These are phyloP conservation scores for Oncorhynchus masou DNA, from an alignment of 2,113 vertebrate genomes.

Conservation along the genomic window DNA sequence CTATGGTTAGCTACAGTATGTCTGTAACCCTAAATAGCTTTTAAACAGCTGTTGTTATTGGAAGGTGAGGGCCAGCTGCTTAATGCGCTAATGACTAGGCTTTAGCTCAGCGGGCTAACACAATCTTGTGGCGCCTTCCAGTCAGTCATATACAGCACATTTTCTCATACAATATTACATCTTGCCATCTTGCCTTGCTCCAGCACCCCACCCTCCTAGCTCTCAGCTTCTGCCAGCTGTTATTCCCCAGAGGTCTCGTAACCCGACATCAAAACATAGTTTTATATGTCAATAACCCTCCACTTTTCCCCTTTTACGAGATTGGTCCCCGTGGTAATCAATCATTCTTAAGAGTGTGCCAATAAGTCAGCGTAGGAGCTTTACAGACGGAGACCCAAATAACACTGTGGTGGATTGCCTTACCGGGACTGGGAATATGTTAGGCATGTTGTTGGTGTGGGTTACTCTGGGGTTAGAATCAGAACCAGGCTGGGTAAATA, in stretches of 20 bases:
- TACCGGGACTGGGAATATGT: constrained; percentile 55
- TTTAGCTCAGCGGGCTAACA: too few relatives aligned
- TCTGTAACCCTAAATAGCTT: constrained; percentile 37
- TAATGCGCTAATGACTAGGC: background rate
- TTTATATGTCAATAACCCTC: constrained; percentile 65
- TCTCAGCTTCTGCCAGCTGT: constrained; percentile 47
- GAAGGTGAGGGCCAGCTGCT: constrained; percentile 55
- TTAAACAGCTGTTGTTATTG: constrained; percentile 72
- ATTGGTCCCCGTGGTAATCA: constrained; percentile 59
- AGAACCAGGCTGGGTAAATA: constrained; percentile 67
- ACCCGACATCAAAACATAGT: constrained; percentile 60
- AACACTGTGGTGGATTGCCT: constrained; percentile 56
- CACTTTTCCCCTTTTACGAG: constrained; percentile 36
- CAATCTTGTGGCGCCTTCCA: background rate
- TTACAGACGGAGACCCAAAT: constrained; percentile 51
- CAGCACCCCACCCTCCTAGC: constrained; percentile 4
- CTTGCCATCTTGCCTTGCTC: constrained; percentile 52
- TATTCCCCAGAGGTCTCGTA: constrained; percentile 59
- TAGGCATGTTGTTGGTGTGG: constrained; percentile 58
- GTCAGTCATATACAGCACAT: constrained; percentile 31
- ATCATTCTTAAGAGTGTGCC: constrained; percentile 66
- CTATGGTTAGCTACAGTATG: background rate
- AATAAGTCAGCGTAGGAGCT: constrained; percentile 60
- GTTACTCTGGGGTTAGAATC: constrained; percentile 60
- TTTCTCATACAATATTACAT: constrained; percentile 46